A percentile compares a stretch with the other conserved stretches of the same genome.
Conservation (phyloP, 2,888 invertebrate genomes). For the Ornithoptera alexandrae region DNA sequence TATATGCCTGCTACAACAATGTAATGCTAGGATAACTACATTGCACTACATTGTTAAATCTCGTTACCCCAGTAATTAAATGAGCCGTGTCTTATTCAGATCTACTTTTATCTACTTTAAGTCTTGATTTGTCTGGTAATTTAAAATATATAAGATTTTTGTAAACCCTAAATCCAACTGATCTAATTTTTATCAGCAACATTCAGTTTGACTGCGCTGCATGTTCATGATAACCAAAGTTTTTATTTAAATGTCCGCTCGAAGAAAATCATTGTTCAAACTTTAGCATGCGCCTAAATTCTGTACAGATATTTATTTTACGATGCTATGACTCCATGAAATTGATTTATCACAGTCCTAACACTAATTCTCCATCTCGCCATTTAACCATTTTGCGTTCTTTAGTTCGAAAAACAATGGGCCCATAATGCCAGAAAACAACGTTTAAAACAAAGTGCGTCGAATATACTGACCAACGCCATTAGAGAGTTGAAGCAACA, state of each 20-base stretch:
- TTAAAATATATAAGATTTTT: background rate
- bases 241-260: background rate
- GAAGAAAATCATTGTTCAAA: background rate
- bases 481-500: conserved; percentile 40
- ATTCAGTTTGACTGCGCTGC: background rate
- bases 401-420: conserved; percentile 27
- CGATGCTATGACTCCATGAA: no score
- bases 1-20: no score
- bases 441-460: conserved; percentile 25
- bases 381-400: conserved; percentile 11
- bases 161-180: background rate
- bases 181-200: background rate
- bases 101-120: background rate
- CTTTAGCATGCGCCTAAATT: background rate
- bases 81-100: no score
- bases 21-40: no score
- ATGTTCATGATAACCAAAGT: background rate
- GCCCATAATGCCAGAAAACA: conserved; percentile 22
- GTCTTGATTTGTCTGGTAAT: background rate
- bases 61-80: no score
- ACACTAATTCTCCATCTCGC: background rate
- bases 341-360: no score
- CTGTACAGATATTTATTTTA: background rate
- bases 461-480: conserved; percentile 32
- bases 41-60: no score